These are phyloP conservation scores for Sinocyclocheilus rhinocerous DNA, from an alignment of 2,113 vertebrate genomes.

Conservation along the genomic window DNA sequence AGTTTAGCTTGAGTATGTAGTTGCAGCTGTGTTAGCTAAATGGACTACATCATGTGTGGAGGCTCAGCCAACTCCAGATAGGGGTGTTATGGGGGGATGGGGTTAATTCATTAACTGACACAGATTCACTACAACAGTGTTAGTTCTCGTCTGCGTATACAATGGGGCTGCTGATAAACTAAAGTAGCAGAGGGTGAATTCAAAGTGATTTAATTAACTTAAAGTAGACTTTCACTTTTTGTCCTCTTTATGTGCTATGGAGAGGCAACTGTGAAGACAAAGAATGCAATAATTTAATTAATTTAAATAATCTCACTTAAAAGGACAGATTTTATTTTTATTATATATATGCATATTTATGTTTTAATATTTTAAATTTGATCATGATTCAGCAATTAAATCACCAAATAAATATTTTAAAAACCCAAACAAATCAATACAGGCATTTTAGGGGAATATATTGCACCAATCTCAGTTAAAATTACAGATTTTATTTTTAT, in stretches of 20 bases:
- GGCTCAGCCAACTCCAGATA: conserved; percentile 26
- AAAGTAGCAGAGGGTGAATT: conserved; percentile 63
- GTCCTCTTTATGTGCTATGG: background rate
- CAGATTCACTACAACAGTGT: conserved; percentile 39
- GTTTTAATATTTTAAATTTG: too few species aligned
- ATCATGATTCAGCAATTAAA: too few species aligned
- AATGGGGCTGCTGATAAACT: conserved; percentile 54
- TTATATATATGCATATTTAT: too few species aligned
- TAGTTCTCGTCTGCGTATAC: conserved; percentile 24
- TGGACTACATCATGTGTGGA: conserved; percentile 38
- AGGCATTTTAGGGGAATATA: too few species aligned
- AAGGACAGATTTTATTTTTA: too few species aligned
- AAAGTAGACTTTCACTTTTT: conserved; percentile 20
- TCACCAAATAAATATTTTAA: too few species aligned
- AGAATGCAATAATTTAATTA: background rate
- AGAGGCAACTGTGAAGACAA: background rate
- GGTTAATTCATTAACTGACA: conserved; percentile 51
- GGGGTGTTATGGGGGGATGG: conserved; percentile 49
- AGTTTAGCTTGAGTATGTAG: too few species aligned
- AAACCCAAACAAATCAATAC: too few species aligned
- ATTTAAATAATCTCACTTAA: too few species aligned
- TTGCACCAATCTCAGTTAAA: too few species aligned
- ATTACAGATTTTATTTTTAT: too few species aligned
- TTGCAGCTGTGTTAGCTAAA: too few species aligned
- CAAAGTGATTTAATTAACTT: conserved; percentile 41